Percentiles rank a stretch among this genome's conserved stretches.
Conservation (phyloP, 2,113 vertebrate genomes). For the Prochilodus magdalenae region DNA sequence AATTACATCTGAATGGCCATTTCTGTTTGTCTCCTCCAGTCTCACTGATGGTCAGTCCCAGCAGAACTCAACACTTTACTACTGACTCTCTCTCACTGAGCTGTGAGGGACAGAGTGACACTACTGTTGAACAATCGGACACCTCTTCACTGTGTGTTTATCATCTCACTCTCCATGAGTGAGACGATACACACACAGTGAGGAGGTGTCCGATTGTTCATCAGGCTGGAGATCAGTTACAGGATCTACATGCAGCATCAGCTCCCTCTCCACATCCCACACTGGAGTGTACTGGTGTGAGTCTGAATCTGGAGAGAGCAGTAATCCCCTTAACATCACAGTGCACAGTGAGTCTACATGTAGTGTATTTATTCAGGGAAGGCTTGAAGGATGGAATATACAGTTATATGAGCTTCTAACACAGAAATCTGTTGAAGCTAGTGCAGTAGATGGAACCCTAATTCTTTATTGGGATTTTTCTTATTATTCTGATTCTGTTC, state of each 20-base stretch:
- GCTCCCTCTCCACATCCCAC: background rate
- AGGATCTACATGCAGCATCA: background rate
- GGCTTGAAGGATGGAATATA: no score
- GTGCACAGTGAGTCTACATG: conserved; percentile 20
- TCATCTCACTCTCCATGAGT: no score
- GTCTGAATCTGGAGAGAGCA: conserved; percentile 15
- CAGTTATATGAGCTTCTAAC: no score
- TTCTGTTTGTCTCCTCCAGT: conserved; percentile 33
- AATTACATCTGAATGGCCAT: no score
- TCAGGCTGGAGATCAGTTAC: conserved; percentile 26
- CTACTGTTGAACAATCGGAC: no score
- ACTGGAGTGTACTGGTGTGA: conserved; percentile 26
- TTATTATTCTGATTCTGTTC: no score
- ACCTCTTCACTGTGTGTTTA: no score
- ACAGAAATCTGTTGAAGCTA: no score
- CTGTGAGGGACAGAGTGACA: no score
- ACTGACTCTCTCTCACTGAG: conserved; percentile 39
- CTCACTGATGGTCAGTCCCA: conserved; percentile 19
- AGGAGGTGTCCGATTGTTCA: background rate
- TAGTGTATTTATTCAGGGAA: no score
- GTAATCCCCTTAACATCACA: conserved; percentile 6
- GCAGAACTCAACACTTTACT: conserved; percentile 36
- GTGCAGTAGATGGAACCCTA: no score
- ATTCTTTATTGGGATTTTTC: no score
- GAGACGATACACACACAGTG: background rate